Conservation (phyloP, 2,113 vertebrate genomes). For the Oenanthe oenanthe region DNA sequence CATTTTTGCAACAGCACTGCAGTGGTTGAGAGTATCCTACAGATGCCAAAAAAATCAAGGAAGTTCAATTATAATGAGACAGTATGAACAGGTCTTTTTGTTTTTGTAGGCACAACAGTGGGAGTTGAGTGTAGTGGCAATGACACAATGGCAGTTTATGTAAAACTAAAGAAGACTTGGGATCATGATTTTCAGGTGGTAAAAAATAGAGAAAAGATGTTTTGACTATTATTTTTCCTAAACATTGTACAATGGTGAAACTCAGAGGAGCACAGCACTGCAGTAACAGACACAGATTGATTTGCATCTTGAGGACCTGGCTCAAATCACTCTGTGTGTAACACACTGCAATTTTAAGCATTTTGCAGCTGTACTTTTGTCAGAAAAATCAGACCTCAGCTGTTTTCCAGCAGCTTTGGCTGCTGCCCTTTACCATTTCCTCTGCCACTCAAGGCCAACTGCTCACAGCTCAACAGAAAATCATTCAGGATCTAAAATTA, state of each 20-base stretch:
- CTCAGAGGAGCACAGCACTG: neutral
- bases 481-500: slow-evolving; percentile 25
- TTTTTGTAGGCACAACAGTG: neutral
- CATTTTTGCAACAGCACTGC: neutral
- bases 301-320: neutral
- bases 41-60: neutral
- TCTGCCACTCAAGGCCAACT: slow-evolving; percentile 17
- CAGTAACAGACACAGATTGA: neutral
- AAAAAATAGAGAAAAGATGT: neutral
- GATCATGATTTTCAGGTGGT: neutral
- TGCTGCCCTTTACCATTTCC: slow-evolving; percentile 22
- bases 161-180: neutral
- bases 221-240: neutral
- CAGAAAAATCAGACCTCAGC: slow-evolving; percentile 22
- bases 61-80: neutral
- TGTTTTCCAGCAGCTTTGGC: slow-evolving; percentile 13
- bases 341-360: neutral
- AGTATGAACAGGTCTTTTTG: neutral
- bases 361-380: slow-evolving; percentile 28
- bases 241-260: neutral
- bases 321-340: neutral
- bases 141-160: neutral
- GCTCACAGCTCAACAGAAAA: slow-evolving; percentile 17
- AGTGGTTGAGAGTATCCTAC: neutral
- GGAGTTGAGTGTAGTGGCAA: neutral